phyloP scores from a whole-genome alignment of 2,113 vertebrate genomes.

The Cavia aperea region DNA sequence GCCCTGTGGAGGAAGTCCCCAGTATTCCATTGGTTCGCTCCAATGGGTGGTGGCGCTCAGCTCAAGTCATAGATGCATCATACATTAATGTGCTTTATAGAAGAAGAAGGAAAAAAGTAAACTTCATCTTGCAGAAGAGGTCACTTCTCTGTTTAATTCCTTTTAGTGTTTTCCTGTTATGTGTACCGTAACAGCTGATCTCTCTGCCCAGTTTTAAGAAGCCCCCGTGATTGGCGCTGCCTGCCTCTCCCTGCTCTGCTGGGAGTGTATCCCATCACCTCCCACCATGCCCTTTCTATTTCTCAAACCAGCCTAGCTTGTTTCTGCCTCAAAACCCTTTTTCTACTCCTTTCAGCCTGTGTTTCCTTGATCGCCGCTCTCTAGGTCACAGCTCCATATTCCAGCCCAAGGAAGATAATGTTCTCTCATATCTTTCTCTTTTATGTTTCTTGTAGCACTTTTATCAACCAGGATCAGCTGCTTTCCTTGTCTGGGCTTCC shows the following conservation, averaged over 20 bases:
- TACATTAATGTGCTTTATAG: neutral
- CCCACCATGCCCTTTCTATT: neutral
- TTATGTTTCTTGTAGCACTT: neutral
- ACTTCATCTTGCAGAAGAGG: neutral
- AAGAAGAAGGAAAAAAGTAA: neutral
- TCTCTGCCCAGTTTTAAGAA: neutral
- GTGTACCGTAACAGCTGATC: neutral
- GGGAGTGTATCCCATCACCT: neutral
- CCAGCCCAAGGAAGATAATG: neutral
- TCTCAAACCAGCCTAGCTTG: neutral
- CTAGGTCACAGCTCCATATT: neutral
- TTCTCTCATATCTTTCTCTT: neutral
- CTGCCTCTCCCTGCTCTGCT: neutral
- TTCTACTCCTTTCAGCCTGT: neutral
- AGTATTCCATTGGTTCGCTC: neutral
- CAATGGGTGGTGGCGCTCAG: neutral
- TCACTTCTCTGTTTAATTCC: neutral
- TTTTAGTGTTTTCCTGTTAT: rapidly evolving
- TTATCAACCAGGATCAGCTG: rapidly evolving
- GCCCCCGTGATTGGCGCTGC: neutral
- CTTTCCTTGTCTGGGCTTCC: no score
- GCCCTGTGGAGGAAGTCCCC: neutral
- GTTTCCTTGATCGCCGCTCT: neutral
- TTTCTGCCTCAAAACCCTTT: neutral
- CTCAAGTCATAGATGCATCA: neutral